Evolutionary conservation across 2,113 vertebrate genomes (phyloP).

Genomic region (Oncorhynchus nerka): DNA sequence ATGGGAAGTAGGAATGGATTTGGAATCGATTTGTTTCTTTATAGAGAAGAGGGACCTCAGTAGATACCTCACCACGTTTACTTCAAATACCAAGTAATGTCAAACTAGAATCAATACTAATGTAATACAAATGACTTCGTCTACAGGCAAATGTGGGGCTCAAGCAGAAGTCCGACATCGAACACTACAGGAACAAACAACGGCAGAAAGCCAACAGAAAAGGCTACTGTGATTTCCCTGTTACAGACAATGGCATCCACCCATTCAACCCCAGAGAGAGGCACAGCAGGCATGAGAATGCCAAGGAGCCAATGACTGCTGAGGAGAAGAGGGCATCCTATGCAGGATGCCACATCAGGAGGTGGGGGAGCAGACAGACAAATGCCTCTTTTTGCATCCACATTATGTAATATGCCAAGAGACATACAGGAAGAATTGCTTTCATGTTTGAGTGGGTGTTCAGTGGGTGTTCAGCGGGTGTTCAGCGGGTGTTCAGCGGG

Average conservation of each 20-base stretch:
- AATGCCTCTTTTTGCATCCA: not conserved
- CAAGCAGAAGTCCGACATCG: conserved; percentile 98
- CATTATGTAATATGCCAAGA: not conserved
- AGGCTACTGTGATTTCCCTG: conserved; percentile 90
- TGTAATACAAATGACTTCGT: no score
- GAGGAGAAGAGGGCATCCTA: conserved; percentile 84
- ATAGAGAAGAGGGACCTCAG: no score
- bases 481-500: no score
- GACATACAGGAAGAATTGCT: no score
- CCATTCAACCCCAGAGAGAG: conserved; percentile 63
- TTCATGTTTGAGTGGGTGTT: no score
- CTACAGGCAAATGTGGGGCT: conserved; percentile 86
- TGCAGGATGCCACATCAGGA: conserved; percentile 64
- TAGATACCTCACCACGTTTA: no score
- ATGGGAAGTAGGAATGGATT: no score
- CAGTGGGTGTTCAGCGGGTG: no score
- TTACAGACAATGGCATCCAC: conserved; percentile 74
- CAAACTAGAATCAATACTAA: no score
- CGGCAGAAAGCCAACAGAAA: conserved; percentile 94
- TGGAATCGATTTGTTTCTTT: no score
- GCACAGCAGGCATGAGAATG: conserved; percentile 51
- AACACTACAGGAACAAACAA: conserved; percentile 97
- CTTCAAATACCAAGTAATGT: no score
- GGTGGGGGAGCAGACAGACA: not conserved
- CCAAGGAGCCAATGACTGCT: conserved; percentile 82